Evolutionary conservation across 2,797 vertebrate genomes (phyloP).

Genomic region (Phoxinus dragarum): DNA sequence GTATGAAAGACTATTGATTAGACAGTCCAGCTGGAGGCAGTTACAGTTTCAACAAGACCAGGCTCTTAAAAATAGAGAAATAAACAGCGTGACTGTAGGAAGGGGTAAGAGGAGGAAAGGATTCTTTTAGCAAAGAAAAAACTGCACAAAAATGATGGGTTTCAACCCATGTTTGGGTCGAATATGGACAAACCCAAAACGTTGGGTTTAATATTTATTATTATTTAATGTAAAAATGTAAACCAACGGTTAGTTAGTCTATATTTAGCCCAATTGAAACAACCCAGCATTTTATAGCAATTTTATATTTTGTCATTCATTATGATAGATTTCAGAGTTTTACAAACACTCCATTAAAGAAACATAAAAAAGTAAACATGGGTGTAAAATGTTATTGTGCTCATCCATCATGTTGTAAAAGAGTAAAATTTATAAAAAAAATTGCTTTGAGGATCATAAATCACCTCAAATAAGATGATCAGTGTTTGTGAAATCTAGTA

Average conservation of each 20-base stretch:
- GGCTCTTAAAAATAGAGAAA: constrained; percentile 53
- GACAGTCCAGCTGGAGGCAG: constrained; percentile 65
- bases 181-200: too few relatives aligned
- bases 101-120: constrained; percentile 5
- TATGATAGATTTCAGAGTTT: constrained; percentile 27
- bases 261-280: too few relatives aligned
- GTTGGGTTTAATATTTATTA: too few relatives aligned
- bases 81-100: constrained; percentile 62
- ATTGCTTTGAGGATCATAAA: constrained; percentile 40
- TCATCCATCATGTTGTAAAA: constrained; percentile 40
- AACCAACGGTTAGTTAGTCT: too few relatives aligned
- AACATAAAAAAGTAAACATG: constrained; percentile 2
- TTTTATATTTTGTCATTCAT: background rate
- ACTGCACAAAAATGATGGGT: background rate
- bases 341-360: background rate
- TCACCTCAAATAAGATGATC: constrained; percentile 52
- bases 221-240: too few relatives aligned
- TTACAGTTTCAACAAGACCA: constrained; percentile 67
- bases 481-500: constrained; percentile 48
- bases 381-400: constrained; percentile 39
- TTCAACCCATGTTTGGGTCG: too few relatives aligned
- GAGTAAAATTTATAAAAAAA: background rate
- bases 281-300: too few relatives aligned
- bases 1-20: constrained; percentile 28
- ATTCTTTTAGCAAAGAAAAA: constrained; percentile 8